A percentile compares a stretch with the other conserved stretches of the same genome.
phyloP scores from a whole-genome alignment of 2,797 vertebrate species.

The Malurus leucopterus region DNA sequence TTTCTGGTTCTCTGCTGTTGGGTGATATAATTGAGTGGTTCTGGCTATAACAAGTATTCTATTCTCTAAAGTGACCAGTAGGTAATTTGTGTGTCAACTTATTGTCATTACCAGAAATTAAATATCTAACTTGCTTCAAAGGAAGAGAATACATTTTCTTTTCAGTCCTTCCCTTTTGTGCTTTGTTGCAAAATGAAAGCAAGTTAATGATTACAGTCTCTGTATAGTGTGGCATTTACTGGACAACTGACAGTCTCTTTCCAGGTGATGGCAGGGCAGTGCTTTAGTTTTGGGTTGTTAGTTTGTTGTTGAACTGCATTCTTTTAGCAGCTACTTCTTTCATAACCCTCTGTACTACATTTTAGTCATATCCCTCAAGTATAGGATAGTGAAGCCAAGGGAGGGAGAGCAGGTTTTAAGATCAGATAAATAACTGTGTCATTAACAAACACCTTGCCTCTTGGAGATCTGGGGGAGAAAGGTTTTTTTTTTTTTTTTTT shows the following conservation, averaged over 20 bases:
- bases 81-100: background rate
- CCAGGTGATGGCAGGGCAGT: background rate
- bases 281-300: background rate
- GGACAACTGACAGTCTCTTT: background rate
- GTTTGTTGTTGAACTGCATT: background rate
- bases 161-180: background rate
- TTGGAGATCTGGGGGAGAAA: background rate
- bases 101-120: background rate
- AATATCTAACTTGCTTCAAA: background rate
- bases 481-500: background rate
- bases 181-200: background rate
- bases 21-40: background rate
- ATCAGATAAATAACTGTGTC: background rate
- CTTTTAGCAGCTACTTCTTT: background rate
- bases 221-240: background rate
- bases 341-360: rapidly evolving
- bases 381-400: background rate
- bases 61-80: background rate
- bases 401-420: background rate
- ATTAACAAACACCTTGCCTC: background rate
- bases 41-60: background rate
- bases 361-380: background rate
- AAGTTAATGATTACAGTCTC: background rate
- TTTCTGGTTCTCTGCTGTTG: background rate
- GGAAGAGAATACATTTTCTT: background rate